Evolutionary conservation across 2,797 vertebrate genomes (phyloP).

Genomic region (Hemibagrus guttatus): DNA sequence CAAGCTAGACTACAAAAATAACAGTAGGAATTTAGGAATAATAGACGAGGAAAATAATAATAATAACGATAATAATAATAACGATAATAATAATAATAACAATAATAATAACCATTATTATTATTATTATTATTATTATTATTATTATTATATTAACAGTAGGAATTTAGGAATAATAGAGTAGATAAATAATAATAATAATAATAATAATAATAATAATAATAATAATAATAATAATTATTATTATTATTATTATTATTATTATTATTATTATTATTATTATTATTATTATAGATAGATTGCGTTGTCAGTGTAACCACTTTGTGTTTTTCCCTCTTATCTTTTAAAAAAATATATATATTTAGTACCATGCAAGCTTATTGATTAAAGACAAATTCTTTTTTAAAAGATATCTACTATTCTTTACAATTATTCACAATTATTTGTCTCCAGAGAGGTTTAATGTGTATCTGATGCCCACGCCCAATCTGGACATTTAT

Average conservation of each 20-base stretch:
- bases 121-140: too few relatives aligned
- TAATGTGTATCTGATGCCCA: conserved; percentile 98
- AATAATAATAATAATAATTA: too few relatives aligned
- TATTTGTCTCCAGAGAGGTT: conserved; percentile 84
- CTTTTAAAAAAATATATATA: too few relatives aligned
- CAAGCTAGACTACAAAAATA: conserved; percentile 29
- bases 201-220: too few relatives aligned
- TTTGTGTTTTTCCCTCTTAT: background rate
- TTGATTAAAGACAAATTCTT: background rate
- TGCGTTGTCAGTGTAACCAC: conserved; percentile 15
- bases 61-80: conserved; percentile 34
- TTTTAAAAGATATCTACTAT: background rate
- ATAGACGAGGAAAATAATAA: conserved; percentile 40
- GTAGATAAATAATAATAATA: too few relatives aligned
- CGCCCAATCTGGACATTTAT: conserved; percentile 98
- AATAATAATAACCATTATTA: background rate
- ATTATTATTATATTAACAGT: too few relatives aligned
- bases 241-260: too few relatives aligned
- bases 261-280: too few relatives aligned
- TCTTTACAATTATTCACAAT: conserved; percentile 39
- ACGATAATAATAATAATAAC: conserved; percentile 45
- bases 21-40: too few relatives aligned
- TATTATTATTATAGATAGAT: conserved; percentile 7
- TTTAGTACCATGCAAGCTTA: too few relatives aligned
- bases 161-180: too few relatives aligned